Conservation (phyloP, 2,888 invertebrate genomes). For the Lathronympha strigana region DNA sequence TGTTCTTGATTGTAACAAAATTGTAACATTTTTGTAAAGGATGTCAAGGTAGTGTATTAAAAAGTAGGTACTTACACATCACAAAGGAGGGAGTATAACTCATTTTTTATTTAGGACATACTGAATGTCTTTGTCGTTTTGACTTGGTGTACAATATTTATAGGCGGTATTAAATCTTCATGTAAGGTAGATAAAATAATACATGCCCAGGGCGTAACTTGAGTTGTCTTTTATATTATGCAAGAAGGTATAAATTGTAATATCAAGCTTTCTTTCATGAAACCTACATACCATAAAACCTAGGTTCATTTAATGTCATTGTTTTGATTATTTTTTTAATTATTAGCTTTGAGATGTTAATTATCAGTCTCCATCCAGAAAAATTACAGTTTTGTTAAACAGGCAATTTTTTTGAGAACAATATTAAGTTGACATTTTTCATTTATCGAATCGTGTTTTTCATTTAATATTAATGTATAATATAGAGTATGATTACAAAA, state of each 20-base stretch:
- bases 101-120: constrained; percentile 6
- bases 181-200: no score
- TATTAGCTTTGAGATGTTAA: constrained; percentile 6
- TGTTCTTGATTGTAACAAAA: no score
- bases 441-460: constrained; percentile 12
- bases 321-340: neutral
- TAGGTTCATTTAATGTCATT: neutral
- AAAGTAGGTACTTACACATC: constrained; percentile 1
- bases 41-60: no score
- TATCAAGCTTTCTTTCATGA: neutral
- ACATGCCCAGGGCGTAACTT: no score
- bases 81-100: constrained; percentile 8
- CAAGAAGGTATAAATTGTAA: neutral
- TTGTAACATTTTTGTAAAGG: no score
- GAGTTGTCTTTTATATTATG: no score
- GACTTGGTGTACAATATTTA: no score
- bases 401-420: neutral
- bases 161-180: no score
- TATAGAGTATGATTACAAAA: constrained; percentile 11
- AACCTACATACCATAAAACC: neutral
- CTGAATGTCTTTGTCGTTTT: neutral
- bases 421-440: constrained; percentile 9
- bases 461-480: constrained; percentile 12
- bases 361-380: neutral
- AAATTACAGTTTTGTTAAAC: no score